Conservation (phyloP, 2,888 invertebrate genomes). For the Hemithea aestivaria region DNA sequence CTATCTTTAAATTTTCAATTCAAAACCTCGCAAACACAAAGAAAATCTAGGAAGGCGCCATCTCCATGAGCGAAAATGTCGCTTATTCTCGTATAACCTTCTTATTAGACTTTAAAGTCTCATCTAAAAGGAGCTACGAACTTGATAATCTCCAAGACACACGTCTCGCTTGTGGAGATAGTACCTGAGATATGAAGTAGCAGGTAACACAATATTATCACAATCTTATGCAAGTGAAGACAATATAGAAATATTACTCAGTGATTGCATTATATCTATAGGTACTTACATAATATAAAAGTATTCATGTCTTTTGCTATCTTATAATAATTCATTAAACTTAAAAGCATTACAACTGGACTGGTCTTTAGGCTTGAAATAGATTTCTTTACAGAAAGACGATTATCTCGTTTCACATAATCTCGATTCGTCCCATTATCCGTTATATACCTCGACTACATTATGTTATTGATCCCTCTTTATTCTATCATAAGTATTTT, state of each 20-base stretch:
- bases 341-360: constrained; percentile 57
- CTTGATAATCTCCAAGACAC: too few relatives aligned
- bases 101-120: too few relatives aligned
- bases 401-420: constrained; percentile 6
- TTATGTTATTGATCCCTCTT: constrained; percentile 67
- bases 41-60: too few relatives aligned
- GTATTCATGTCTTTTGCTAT: constrained; percentile 54
- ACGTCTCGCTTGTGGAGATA: too few relatives aligned
- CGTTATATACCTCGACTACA: constrained; percentile 22
- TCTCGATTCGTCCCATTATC: constrained; percentile 3
- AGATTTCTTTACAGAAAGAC: constrained; percentile 48
- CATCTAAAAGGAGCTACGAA: too few relatives aligned
- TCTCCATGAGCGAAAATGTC: too few relatives aligned
- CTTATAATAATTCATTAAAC: constrained; percentile 43
- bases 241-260: constrained; percentile 37
- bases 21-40: constrained; percentile 10
- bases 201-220: constrained; percentile 48
- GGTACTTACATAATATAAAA: constrained; percentile 44
- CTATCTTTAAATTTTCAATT: constrained; percentile 9
- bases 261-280: constrained; percentile 52
- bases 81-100: too few relatives aligned
- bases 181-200: too few relatives aligned
- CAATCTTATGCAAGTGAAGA: constrained; percentile 46
- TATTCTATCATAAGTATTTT: constrained; percentile 60
- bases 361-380: constrained; percentile 69